Percentiles rank a stretch among this genome's conserved stretches.
Evolutionary conservation across 2,797 vertebrate species (phyloP).

Genomic region (Mormyrops attenuatus): DNA sequence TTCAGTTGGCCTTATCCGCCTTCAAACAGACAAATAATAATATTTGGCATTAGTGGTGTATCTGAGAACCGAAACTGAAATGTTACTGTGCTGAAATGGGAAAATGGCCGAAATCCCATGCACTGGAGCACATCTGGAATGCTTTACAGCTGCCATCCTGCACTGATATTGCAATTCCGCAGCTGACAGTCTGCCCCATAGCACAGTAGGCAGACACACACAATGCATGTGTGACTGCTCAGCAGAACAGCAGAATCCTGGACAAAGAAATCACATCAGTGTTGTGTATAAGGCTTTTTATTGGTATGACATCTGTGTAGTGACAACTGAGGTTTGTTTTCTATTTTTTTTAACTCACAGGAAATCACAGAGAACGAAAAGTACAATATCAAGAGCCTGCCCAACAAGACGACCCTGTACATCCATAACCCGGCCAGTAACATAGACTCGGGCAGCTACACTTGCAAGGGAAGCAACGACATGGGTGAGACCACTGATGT

Average conservation of each 20-base stretch:
- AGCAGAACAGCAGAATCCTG: background rate
- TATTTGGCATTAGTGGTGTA: background rate
- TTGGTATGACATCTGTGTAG: background rate
- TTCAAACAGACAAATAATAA: background rate
- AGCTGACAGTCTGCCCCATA: background rate
- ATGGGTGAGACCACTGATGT: slow-evolving; percentile 23
- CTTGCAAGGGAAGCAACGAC: slow-evolving; percentile 59
- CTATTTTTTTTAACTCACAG: slow-evolving; percentile 35
- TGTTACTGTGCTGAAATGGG: background rate
- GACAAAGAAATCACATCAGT: background rate
- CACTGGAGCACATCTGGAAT: background rate
- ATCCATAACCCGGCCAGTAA: slow-evolving; percentile 60
- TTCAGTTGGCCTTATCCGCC: background rate
- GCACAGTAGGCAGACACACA: background rate
- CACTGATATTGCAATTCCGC: background rate
- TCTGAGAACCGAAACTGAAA: background rate
- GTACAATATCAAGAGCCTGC: slow-evolving; percentile 62
- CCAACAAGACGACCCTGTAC: slow-evolving; percentile 63
- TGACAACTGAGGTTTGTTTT: background rate
- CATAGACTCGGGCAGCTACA: slow-evolving; percentile 65
- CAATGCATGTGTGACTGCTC: background rate
- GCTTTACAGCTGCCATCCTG: background rate
- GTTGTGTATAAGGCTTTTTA: background rate
- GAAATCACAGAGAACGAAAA: slow-evolving; percentile 51
- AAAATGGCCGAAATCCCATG: background rate